phyloP scores from a whole-genome alignment of 2,888 invertebrate species.

The Drosophila diplacantha region DNA sequence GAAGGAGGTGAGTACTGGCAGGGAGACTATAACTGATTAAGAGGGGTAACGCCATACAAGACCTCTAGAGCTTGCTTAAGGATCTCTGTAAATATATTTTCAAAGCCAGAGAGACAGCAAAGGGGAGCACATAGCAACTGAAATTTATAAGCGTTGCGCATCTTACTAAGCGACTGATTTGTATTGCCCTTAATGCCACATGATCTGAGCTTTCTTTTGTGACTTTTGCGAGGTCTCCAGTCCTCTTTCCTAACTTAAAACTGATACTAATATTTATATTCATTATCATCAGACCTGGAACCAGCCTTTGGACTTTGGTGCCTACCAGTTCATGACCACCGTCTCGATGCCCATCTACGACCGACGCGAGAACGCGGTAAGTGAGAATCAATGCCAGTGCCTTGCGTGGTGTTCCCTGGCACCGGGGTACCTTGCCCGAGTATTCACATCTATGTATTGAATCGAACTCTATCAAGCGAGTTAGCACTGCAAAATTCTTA shows the following conservation, averaged over 20 bases:
- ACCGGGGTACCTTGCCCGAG: slow-evolving; percentile 8
- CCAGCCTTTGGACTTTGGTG: slow-evolving; percentile 79
- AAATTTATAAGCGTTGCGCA: neutral
- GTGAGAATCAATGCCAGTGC: slow-evolving; percentile 63
- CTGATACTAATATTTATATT: neutral
- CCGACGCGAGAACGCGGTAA: slow-evolving; percentile 89
- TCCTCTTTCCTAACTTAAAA: neutral
- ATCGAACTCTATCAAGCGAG: slow-evolving; percentile 45
- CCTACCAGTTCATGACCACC: slow-evolving; percentile 92
- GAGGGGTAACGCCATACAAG: too few species aligned
- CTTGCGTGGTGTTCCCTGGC: slow-evolving; percentile 27
- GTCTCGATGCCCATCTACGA: slow-evolving; percentile 96
- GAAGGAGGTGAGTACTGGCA: slow-evolving; percentile 60
- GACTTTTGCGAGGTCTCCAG: neutral
- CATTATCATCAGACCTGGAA: slow-evolving; percentile 70
- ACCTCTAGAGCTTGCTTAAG: too few species aligned
- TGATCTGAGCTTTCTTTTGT: neutral
- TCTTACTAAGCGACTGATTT: neutral
- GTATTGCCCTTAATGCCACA: too few species aligned
- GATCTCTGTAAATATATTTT: neutral
- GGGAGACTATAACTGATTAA: neutral
- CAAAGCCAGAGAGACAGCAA: too few species aligned
- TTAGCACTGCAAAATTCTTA: slow-evolving; percentile 62
- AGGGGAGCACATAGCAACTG: neutral
- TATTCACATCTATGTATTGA: slow-evolving; percentile 5